Conservation (phyloP, 2,113 vertebrate genomes). For the Pomatorhinus ruficollis region DNA sequence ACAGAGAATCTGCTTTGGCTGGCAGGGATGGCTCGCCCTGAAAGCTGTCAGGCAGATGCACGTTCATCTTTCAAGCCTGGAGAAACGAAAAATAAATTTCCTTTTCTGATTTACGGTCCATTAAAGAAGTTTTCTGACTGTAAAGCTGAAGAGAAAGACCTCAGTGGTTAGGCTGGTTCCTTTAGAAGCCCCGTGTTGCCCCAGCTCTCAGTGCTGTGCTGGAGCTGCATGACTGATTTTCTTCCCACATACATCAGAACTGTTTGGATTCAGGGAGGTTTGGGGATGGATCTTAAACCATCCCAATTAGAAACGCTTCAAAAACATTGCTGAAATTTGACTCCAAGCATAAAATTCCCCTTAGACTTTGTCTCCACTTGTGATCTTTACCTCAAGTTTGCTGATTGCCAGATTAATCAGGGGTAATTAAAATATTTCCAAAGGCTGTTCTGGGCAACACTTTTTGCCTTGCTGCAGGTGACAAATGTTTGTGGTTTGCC, state of each 20-base stretch:
- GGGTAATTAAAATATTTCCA: slow-evolving; percentile 39
- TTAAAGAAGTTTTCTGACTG: not conserved
- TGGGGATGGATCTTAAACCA: not conserved
- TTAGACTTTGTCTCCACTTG: slow-evolving; percentile 19
- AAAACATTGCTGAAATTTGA: slow-evolving; percentile 22
- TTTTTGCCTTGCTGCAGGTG: slow-evolving; percentile 36
- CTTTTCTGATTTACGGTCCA: not conserved
- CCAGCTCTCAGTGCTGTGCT: not conserved
- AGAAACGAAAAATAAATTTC: not conserved
- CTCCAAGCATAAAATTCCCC: slow-evolving; percentile 33
- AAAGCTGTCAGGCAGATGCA: not conserved
- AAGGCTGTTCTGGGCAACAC: not conserved
- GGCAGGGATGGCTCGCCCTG: not conserved
- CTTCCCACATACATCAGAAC: not conserved
- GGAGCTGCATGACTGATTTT: not conserved
- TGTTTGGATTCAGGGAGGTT: not conserved
- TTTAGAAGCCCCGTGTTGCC: not conserved
- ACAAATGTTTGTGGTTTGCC: not conserved
- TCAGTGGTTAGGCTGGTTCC: not conserved
- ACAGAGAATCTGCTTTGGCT: slow-evolving; percentile 25
- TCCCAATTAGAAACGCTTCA: not conserved
- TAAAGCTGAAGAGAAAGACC: not conserved
- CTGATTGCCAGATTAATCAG: not conserved
- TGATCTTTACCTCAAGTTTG: not conserved
- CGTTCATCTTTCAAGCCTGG: not conserved